Conservation (phyloP, 2,113 vertebrate species). For the Dunckerocampus dactyliophorus region DNA sequence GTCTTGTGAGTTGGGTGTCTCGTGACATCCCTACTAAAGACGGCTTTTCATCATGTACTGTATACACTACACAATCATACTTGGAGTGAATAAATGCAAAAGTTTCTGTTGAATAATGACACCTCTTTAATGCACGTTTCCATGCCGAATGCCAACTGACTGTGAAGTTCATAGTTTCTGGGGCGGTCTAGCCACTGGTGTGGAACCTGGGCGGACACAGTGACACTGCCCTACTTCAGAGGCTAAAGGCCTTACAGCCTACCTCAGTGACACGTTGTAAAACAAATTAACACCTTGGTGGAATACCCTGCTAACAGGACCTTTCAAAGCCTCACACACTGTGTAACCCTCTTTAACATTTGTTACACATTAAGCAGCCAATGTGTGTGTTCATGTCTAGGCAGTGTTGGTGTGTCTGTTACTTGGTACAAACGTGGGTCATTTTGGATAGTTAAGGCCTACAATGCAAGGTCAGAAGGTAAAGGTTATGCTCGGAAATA, state of each 20-base stretch:
- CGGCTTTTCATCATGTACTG: too few species aligned
- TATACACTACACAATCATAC: neutral
- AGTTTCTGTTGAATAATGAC: neutral
- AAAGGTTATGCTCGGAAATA: neutral
- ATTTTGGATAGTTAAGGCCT: neutral
- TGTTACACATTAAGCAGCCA: conserved; percentile 36
- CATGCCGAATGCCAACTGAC: neutral
- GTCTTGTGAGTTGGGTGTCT: too few species aligned
- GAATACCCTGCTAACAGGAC: conserved; percentile 54
- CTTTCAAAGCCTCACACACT: conserved; percentile 55
- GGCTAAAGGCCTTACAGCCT: conserved; percentile 66
- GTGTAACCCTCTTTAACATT: conserved; percentile 49
- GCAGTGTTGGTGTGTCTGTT: neutral
- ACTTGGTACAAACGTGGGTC: neutral
- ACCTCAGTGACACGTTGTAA: conserved; percentile 69
- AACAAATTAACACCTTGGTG: conserved; percentile 71
- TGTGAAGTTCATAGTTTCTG: neutral
- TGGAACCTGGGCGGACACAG: conserved; percentile 7
- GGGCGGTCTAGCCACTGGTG: neutral
- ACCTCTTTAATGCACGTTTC: conserved; percentile 2
- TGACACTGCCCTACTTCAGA: conserved; percentile 37
- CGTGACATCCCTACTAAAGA: too few species aligned
- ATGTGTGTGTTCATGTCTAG: conserved; percentile 21
- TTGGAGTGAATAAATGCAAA: neutral
- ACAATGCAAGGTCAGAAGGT: neutral